Conservation (phyloP, 64 coral and sea anemone species). For the Orbicella faveolata region DNA sequence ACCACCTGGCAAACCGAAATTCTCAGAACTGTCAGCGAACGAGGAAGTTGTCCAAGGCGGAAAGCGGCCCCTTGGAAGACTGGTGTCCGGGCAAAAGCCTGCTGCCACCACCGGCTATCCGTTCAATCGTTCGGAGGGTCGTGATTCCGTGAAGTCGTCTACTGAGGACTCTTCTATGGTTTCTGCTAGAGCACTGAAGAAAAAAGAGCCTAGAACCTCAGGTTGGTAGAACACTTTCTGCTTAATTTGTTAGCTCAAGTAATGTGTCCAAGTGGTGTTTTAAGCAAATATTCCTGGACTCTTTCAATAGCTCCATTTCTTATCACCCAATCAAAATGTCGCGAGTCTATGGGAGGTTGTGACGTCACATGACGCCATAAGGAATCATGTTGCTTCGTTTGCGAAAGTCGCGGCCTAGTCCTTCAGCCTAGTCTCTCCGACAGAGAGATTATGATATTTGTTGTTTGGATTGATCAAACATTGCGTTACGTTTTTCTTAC, state of each 20-base stretch:
- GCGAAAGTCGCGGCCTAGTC: no score
- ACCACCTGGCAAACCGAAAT: not conserved
- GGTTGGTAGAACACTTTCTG: not conserved
- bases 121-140: not conserved
- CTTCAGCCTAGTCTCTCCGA: no score
- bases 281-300: no score
- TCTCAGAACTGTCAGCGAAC: constrained; percentile 11
- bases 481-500: no score
- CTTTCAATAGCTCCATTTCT: no score
- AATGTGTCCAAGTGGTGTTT: no score
- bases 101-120: not conserved
- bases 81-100: not conserved
- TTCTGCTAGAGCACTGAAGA: constrained; percentile 18
- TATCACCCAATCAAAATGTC: no score
- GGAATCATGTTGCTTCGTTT: no score
- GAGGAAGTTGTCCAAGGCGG: not conserved
- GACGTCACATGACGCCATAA: no score
- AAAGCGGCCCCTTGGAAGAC: constrained; percentile 13
- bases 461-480: no score
- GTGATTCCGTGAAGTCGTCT: not conserved
- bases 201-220: not conserved
- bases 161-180: constrained; percentile 1
- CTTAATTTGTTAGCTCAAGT: not conserved
- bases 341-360: no score
- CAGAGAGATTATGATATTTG: no score